phyloP scores from a whole-genome alignment of 2,797 vertebrate species.

The Linurgus olivaceus region DNA sequence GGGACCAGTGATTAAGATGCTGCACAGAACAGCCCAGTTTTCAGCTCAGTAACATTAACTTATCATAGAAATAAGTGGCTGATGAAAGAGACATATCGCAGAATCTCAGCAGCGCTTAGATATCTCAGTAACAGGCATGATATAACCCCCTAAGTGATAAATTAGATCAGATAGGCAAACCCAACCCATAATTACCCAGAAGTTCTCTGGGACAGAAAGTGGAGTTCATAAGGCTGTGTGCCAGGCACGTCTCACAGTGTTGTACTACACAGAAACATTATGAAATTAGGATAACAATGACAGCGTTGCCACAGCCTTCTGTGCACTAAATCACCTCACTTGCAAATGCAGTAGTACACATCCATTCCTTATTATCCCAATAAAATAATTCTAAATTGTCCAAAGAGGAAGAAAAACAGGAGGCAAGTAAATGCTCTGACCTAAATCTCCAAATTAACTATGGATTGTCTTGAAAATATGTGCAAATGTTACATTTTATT shows the following conservation, averaged over 20 bases:
- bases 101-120: slow-evolving; percentile 30
- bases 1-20: slow-evolving; percentile 19
- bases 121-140: slow-evolving; percentile 15
- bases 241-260: neutral
- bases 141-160: slow-evolving; percentile 50
- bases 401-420: neutral
- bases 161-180: slow-evolving; percentile 50
- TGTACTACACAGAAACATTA: slow-evolving; percentile 8
- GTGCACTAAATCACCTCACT: neutral
- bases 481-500: neutral
- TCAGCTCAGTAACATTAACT: slow-evolving; percentile 25
- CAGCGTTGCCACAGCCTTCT: neutral
- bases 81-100: slow-evolving; percentile 48
- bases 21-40: neutral
- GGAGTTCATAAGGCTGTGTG: neutral
- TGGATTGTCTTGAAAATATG: neutral
- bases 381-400: neutral
- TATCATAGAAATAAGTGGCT: slow-evolving; percentile 20
- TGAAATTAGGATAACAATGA: neutral
- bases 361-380: neutral
- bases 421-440: neutral
- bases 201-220: slow-evolving; percentile 30
- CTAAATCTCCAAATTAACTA: neutral
- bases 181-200: slow-evolving; percentile 11
- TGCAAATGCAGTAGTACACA: neutral